Conservation (phyloP, 2,113 vertebrate species). For the Ctenodactylus gundi region DNA sequence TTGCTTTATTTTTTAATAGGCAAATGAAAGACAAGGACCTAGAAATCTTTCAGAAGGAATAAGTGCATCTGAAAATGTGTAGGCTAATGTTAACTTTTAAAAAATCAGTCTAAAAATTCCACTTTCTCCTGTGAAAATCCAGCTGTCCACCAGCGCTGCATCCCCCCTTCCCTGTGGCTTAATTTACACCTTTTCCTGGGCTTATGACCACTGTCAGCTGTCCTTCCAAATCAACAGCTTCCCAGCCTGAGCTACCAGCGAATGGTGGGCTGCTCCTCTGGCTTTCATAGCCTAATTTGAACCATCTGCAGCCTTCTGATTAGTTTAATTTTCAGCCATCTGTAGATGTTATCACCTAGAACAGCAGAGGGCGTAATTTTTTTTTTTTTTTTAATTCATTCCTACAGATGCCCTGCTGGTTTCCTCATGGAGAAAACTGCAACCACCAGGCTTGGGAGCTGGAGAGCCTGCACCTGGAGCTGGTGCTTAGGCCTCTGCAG, state of each 20-base stretch:
- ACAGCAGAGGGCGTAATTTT: neutral
- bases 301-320: constrained; percentile 11
- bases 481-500: neutral
- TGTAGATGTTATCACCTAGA: neutral
- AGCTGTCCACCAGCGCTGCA: neutral
- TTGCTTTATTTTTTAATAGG: neutral
- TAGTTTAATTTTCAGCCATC: constrained; percentile 41
- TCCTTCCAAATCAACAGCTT: neutral
- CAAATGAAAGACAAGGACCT: neutral
- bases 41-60: neutral
- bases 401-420: constrained; percentile 9
- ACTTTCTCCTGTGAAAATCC: constrained; percentile 22
- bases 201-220: constrained; percentile 28
- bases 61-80: neutral
- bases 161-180: neutral
- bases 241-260: neutral
- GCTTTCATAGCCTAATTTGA: neutral
- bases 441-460: rapidly evolving
- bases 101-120: constrained; percentile 18
- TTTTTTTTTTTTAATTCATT: neutral
- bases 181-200: neutral
- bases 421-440: neutral
- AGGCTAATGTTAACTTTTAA: neutral
- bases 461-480: rapidly evolving
- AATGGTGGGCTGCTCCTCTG: neutral